These are phyloP conservation scores for Anolis apletophallus DNA, from an alignment of 2,797 vertebrate species.

Conservation along the genomic window DNA sequence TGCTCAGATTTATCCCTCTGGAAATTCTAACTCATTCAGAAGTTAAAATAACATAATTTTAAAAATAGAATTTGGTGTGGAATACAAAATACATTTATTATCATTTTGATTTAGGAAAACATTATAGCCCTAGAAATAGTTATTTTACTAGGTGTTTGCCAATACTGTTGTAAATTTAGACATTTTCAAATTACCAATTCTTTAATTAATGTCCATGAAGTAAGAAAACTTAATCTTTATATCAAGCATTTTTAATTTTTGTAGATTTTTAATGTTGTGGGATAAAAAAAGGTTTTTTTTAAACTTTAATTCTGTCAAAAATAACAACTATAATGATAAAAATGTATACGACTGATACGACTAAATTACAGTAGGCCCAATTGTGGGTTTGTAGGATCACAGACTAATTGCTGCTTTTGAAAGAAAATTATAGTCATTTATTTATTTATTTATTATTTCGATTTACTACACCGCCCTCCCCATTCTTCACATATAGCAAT, in stretches of 20 bases:
- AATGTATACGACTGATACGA: too few relatives aligned
- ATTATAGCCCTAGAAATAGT: not conserved
- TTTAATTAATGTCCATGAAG: not conserved
- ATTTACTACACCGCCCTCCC: too few relatives aligned
- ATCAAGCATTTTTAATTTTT: not conserved
- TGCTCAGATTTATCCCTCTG: not conserved
- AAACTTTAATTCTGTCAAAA: not conserved
- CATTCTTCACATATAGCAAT: not conserved
- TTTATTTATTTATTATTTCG: too few relatives aligned
- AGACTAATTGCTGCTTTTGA: not conserved
- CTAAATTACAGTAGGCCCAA: too few relatives aligned
- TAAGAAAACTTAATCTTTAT: not conserved
- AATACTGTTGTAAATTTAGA: not conserved
- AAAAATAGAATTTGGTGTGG: not conserved
- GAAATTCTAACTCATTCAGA: not conserved
- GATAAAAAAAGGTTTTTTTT: not conserved
- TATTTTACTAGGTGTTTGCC: not conserved
- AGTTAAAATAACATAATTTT: not conserved
- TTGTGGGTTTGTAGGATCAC: not conserved
- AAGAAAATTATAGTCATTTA: not conserved
- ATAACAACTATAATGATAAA: not conserved
- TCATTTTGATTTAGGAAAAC: not conserved
- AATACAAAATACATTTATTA: not conserved
- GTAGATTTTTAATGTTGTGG: not conserved
- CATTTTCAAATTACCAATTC: not conserved